Base-by-base conservation (phyloP, 2,888 invertebrate genomes). In the Conistra vaccinii region DNA sequence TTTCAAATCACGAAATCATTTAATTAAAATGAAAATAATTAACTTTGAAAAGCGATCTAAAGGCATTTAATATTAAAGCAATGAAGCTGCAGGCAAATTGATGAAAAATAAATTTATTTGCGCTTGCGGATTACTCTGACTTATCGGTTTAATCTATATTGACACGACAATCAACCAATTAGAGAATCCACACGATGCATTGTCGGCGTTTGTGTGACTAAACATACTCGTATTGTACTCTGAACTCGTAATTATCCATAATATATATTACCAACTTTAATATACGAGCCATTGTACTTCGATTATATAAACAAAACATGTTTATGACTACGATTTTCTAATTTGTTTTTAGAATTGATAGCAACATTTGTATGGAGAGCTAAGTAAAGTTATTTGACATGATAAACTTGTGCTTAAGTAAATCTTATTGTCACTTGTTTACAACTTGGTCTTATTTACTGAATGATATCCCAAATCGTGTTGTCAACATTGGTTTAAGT, bases 91-190 rank as follows among this genome's bases (percentile, higher is more conserved):
- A 76, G 66, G 55, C 75, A 81, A 83, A 81, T 85, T 80, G 75
- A 81, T 69, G 63, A 67, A 78, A 84, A 84, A 78, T 77, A 81
- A 72, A 84, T 82, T 57, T 76, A 77, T 81, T 72, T 68, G 29
- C 48, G 48, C 75, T 45, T 76, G 77, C 79, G 32, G 82, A 80
- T 81, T 76, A 80, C 73, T 73, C 84, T 80, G 90, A 89, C 78
- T 84, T 80, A 87, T 87, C 85, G 76, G 74, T 82, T 78, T 83
- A 91, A 92, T 92, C 90, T 89, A 65, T 89, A 90, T 89, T 91
- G 92, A 91, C 92, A 89, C 85, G 86, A 93, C 93, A 93, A 93
- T 93, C 91, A 86, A 83, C 93, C 92, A 93, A 93, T 93, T 93
- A 93, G 89, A 82, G 86, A 85, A 73, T 70, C 73, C 81, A 85